phyloP scores from a whole-genome alignment of 2,113 vertebrate species.

The Pterophyllum scalare region DNA sequence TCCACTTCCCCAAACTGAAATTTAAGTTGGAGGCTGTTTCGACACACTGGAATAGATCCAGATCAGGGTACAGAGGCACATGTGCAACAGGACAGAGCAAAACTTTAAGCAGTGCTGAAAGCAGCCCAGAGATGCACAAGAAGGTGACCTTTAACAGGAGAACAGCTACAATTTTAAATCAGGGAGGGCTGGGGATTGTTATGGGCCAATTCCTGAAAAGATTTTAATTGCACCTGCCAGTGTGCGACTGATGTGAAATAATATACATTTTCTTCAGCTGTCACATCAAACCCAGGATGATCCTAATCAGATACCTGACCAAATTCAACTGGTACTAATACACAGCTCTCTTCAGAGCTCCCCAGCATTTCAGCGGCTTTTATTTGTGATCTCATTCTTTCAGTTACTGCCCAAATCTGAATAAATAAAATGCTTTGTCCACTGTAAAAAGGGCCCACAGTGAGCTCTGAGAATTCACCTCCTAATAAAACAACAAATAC shows the following conservation, averaged over 20 bases:
- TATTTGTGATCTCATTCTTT: not conserved
- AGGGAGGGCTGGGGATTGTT: not conserved
- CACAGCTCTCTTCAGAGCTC: not conserved
- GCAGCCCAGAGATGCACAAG: not conserved
- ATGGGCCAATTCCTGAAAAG: not conserved
- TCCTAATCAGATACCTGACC: not conserved
- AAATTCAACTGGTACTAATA: not conserved
- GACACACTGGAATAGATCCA: too few species aligned
- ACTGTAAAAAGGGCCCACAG: not conserved
- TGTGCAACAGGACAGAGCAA: not conserved
- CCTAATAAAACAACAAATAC: not conserved
- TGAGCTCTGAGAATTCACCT: not conserved
- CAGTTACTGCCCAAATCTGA: not conserved
- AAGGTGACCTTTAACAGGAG: not conserved
- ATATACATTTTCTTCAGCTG: not conserved
- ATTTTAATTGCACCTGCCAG: not conserved
- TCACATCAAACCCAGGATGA: not conserved
- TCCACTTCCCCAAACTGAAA: not conserved
- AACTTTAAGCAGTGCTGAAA: not conserved
- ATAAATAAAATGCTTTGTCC: constrained; percentile 2
- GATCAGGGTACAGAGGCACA: not conserved
- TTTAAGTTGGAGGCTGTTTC: not conserved
- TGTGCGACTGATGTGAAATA: not conserved
- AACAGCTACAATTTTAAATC: not conserved
- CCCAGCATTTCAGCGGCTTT: not conserved